Base-by-base conservation (phyloP, 2,797 vertebrate species). In the Xenopus petersii region DNA sequence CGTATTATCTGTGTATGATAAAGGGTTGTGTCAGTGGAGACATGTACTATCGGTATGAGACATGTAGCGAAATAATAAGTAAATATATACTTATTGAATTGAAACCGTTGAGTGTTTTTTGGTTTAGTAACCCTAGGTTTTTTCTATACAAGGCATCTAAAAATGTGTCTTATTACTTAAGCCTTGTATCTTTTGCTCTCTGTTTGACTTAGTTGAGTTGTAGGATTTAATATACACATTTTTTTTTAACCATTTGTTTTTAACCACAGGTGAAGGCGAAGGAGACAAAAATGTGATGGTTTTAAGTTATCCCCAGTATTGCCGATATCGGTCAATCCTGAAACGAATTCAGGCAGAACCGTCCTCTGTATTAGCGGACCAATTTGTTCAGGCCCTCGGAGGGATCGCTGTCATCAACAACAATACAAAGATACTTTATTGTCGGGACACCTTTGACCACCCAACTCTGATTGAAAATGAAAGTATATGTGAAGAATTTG, bases 221-320 rank as follows among this genome's bases (percentile, higher is more conserved):
- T 9, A 5, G 36, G 36, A 4, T 2, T 21, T 55, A 15, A 21
- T 62, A 66, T 66, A 13, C 30, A 21, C 21, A 42, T 42, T 42
- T 60, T 0, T 0, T 80, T 67, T 51, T 71, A 88, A n/a, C 70
- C 64, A 42, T 42, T 42, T 60, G 0, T 81, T 80, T 67, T 51
- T 71, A 88, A n/a, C 70, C 64, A 24, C 84, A 97, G 94, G 94
- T 84, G 94, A 97, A 80, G 94, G 96, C 74, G 94, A 95, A 47
- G 94, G 97, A 51, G 93, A 93, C 55, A 87, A 88, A 30, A 96
- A 93, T 56, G 91, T 97, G 55, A 85, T 98, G 48, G 95, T 98
- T 75, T 92, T 98, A 85, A 98, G 96, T 87, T 98, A 98, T 84
- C 95, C 95, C 0, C 96, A 96, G 83, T 98, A 98, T 85, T 98